Evolutionary conservation across 2,797 vertebrate genomes (phyloP).

Genomic region (Petrocephalus schoutedeni): DNA sequence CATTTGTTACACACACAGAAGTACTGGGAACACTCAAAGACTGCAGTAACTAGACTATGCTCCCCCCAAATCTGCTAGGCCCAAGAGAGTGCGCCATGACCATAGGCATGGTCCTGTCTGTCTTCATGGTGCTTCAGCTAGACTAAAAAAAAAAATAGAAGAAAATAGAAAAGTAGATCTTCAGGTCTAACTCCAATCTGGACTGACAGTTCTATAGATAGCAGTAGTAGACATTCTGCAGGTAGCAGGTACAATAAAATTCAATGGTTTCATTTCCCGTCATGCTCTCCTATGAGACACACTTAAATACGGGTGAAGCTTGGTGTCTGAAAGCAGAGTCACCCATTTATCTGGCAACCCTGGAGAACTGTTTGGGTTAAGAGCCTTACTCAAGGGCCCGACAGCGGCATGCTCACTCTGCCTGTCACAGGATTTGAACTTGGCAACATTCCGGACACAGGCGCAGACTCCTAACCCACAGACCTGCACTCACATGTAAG

Average conservation of each 20-base stretch:
- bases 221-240: neutral
- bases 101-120: slow-evolving; percentile 78
- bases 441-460: neutral
- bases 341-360: neutral
- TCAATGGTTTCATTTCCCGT: neutral
- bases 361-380: neutral
- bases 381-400: neutral
- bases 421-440: neutral
- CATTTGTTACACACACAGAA: neutral
- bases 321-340: neutral
- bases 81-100: neutral
- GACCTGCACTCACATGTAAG: neutral
- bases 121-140: slow-evolving; percentile 66
- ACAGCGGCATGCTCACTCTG: neutral
- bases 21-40: neutral
- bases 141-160: too few relatives aligned
- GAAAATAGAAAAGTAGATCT: neutral
- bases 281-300: neutral
- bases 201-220: neutral
- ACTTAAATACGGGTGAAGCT: neutral
- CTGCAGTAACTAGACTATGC: neutral
- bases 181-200: neutral
- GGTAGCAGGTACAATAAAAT: neutral
- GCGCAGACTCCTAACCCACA: neutral
- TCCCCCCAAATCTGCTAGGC: too few relatives aligned